phyloP scores from a whole-genome alignment of 1,140 invertebrate genomes.

The Oppia nitens region DNA sequence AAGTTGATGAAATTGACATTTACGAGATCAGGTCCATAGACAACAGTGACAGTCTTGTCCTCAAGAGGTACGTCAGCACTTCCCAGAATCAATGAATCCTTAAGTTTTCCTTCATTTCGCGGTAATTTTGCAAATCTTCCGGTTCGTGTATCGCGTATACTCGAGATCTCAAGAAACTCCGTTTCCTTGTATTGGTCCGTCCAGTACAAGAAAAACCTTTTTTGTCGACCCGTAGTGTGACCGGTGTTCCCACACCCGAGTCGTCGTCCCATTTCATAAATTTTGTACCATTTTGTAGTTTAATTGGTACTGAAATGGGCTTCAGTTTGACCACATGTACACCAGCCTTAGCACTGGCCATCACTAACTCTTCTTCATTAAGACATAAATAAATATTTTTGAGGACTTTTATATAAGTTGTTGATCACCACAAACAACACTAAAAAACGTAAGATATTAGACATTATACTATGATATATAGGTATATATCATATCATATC shows the following conservation, averaged over 20 bases:
- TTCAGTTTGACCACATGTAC: conserved; percentile 40
- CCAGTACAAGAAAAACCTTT: conserved; percentile 84
- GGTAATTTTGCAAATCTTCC: conserved; percentile 75
- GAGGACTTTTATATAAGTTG: too few relatives aligned
- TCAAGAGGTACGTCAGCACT: conserved; percentile 64
- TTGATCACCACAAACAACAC: too few relatives aligned
- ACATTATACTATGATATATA: too few relatives aligned
- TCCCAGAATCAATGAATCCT: conserved; percentile 66
- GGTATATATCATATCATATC: too few relatives aligned
- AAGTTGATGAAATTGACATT: conserved; percentile 84
- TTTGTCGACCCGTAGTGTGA: conserved; percentile 71
- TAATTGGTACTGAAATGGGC: conserved; percentile 63
- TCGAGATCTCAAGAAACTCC: conserved; percentile 75
- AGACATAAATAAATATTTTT: too few relatives aligned
- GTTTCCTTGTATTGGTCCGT: conserved; percentile 80
- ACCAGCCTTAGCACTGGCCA: conserved; percentile 40
- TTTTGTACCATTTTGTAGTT: conserved; percentile 73
- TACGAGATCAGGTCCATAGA: conserved; percentile 76
- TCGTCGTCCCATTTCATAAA: conserved; percentile 96
- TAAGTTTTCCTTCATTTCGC: conserved; percentile 63
- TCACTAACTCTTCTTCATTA: conserved; percentile 20
- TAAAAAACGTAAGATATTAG: too few relatives aligned
- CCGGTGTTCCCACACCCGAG: conserved; percentile 63
- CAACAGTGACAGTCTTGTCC: conserved; percentile 83
- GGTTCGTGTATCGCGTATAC: conserved; percentile 73